Evolutionary conservation across 2,888 invertebrate species (phyloP).

Genomic region (Stenodema calcarata): DNA sequence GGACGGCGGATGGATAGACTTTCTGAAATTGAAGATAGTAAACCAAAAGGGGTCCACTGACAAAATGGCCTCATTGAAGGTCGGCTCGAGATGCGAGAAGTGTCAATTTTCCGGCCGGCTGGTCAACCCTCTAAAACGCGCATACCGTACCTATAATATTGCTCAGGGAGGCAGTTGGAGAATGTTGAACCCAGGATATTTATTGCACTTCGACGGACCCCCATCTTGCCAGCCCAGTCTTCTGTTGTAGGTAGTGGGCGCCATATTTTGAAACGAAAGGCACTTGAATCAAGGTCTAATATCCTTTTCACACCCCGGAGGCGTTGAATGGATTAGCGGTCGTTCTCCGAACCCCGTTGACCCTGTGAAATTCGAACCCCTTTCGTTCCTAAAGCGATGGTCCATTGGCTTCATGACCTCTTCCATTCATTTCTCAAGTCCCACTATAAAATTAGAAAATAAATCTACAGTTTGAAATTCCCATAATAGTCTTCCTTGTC

Average conservation of each 20-base stretch:
- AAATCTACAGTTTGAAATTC: neutral
- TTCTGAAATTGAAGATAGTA: no score
- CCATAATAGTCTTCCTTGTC: no score
- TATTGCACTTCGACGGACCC: neutral
- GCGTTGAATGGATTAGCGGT: neutral
- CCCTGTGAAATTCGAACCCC: neutral
- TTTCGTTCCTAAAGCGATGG: neutral
- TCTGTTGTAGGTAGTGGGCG: neutral
- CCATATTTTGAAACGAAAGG: neutral
- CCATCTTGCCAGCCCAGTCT: neutral
- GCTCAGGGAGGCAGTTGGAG: neutral
- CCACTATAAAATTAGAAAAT: neutral
- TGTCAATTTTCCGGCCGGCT: neutral
- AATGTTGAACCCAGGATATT: neutral
- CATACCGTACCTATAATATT: neutral
- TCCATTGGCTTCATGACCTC: neutral
- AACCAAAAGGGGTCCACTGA: neutral
- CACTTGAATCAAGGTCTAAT: neutral
- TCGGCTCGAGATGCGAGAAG: neutral
- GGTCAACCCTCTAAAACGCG: neutral
- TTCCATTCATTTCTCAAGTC: neutral
- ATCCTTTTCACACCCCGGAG: neutral
- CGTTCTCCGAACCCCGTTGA: neutral
- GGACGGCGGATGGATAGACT: no score
- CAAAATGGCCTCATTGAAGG: neutral